Percentiles rank a stretch among this genome's conserved stretches.
Conservation (phyloP, 2,113 vertebrate genomes). For the Furnarius figulus region DNA sequence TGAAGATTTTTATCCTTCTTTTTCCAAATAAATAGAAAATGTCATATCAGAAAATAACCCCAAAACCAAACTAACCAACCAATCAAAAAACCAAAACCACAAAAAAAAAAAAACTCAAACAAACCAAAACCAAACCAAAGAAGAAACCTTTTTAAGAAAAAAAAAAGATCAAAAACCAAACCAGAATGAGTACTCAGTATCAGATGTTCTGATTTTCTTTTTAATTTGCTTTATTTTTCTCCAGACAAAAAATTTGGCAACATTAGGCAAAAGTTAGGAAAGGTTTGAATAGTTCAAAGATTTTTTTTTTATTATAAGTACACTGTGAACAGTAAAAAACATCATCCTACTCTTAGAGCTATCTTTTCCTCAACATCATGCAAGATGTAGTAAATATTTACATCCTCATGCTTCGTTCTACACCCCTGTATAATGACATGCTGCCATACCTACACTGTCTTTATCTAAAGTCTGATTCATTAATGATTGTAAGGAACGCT, state of each 20-base stretch:
- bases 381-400: constrained; percentile 51
- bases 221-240: neutral
- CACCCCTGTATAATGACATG: constrained; percentile 46
- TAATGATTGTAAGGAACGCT: constrained; percentile 29
- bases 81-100: neutral
- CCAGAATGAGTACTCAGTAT: neutral
- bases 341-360: neutral
- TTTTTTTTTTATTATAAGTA: neutral
- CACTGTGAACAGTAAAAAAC: neutral
- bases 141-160: neutral
- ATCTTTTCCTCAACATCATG: neutral
- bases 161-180: neutral
- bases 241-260: neutral
- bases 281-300: neutral
- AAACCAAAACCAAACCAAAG: no score
- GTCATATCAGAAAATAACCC: neutral
- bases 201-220: neutral
- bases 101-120: neutral
- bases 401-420: constrained; percentile 6
- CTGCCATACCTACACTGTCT: constrained; percentile 54
- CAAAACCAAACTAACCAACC: neutral
- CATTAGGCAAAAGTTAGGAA: neutral
- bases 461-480: constrained; percentile 53
- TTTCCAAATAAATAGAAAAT: neutral
- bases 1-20: neutral